Conservation (phyloP, 2,797 vertebrate species). For the Cryptoblepharus egeriae region DNA sequence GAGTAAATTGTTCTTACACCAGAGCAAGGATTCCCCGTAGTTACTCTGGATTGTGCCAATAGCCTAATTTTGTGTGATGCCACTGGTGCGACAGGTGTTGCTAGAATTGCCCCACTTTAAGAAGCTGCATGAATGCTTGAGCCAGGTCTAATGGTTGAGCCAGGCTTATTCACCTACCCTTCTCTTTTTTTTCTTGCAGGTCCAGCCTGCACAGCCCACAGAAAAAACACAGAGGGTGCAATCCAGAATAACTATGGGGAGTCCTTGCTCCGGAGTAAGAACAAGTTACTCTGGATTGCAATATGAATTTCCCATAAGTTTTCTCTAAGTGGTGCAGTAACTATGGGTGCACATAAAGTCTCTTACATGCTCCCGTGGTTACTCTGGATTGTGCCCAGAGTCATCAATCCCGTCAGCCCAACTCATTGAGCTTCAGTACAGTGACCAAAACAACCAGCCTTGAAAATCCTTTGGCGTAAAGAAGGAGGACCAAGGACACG, state of each 20-base stretch:
- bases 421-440: slow-evolving; percentile 18
- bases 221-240: neutral
- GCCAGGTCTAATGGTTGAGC: neutral
- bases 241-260: no score
- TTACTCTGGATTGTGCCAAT: no score
- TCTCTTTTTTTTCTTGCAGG: neutral
- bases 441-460: slow-evolving; percentile 32
- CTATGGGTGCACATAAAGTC: no score
- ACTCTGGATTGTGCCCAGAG: no score
- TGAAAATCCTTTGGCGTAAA: slow-evolving; percentile 46
- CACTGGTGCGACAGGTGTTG: neutral
- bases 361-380: no score
- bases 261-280: no score
- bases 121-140: neutral
- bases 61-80: neutral
- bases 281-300: no score
- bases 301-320: no score
- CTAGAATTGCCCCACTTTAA: neutral
- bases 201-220: neutral
- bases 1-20: no score
- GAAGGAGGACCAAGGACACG: slow-evolving; percentile 44
- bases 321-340: no score
- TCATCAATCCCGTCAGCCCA: slow-evolving; percentile 8
- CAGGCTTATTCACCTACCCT: neutral
- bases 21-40: no score